These are phyloP conservation scores for Lottia gigantea DNA, from an alignment of 2,888 invertebrate species.

Conservation along the genomic window DNA sequence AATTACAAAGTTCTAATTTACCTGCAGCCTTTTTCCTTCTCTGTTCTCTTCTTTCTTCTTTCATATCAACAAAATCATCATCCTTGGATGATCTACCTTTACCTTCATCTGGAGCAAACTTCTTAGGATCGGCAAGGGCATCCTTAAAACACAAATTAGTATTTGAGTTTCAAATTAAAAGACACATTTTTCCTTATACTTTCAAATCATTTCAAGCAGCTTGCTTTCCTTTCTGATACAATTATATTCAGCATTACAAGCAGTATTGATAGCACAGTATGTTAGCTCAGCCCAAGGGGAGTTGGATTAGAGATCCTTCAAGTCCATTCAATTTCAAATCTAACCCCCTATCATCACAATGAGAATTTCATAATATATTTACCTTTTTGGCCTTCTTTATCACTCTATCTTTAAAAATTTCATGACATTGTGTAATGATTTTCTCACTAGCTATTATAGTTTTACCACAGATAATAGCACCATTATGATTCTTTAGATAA, in stretches of 20 bases:
- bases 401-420: slow-evolving; percentile 77
- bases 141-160: slow-evolving; percentile 41
- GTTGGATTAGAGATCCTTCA: too few relatives aligned
- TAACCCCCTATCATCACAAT: too few relatives aligned
- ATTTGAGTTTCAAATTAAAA: too few relatives aligned
- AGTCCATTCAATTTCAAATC: too few relatives aligned
- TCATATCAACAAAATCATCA: slow-evolving; percentile 20
- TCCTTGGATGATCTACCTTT: slow-evolving; percentile 23
- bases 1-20: slow-evolving; percentile 60
- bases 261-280: too few relatives aligned
- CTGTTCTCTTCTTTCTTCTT: slow-evolving; percentile 84
- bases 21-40: slow-evolving; percentile 85
- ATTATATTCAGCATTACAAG: too few relatives aligned
- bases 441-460: slow-evolving; percentile 73
- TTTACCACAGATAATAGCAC: slow-evolving; percentile 71
- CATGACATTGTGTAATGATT: slow-evolving; percentile 77
- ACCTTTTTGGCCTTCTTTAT: slow-evolving; percentile 73
- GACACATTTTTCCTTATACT: too few relatives aligned
- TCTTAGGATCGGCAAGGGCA: slow-evolving; percentile 45
- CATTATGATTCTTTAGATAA: slow-evolving; percentile 72
- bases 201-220: background rate
- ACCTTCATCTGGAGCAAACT: slow-evolving; percentile 33
- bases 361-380: slow-evolving; percentile 4
- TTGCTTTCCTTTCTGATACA: background rate
- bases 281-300: too few relatives aligned